phyloP scores from a whole-genome alignment of 2,113 vertebrate species.

The Gorsachius goisagi region DNA sequence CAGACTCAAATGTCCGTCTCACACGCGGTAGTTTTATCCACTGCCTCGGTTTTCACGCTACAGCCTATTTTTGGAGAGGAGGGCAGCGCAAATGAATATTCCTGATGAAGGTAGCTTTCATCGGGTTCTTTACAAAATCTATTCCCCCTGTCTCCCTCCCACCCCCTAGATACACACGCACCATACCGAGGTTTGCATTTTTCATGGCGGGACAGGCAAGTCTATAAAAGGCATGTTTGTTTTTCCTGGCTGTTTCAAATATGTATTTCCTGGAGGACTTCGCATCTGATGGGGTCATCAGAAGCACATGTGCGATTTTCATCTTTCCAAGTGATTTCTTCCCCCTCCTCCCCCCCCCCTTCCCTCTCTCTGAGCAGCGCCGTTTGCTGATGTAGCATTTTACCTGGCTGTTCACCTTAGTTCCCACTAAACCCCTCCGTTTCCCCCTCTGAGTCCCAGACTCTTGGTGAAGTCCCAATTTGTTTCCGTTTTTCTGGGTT shows the following conservation, averaged over 20 bases:
- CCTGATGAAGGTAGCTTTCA: slow-evolving; percentile 44
- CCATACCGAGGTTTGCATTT: slow-evolving; percentile 46
- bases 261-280: slow-evolving; percentile 64
- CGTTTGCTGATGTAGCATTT: background rate
- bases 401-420: background rate
- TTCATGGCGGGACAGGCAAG: slow-evolving; percentile 49
- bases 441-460: background rate
- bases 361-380: background rate
- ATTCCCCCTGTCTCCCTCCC: slow-evolving; percentile 5
- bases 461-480: background rate
- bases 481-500: background rate
- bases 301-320: slow-evolving; percentile 55
- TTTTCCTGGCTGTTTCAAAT: slow-evolving; percentile 60
- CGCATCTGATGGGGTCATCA: slow-evolving; percentile 43
- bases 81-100: background rate
- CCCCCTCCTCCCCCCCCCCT: background rate
- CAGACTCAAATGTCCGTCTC: background rate
- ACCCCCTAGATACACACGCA: slow-evolving; percentile 6
- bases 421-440: background rate
- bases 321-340: slow-evolving; percentile 16
- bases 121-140: slow-evolving; percentile 35
- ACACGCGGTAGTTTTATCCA: background rate
- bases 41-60: background rate
- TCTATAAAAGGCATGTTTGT: slow-evolving; percentile 58
- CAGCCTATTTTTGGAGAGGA: slow-evolving; percentile 10